Evolutionary conservation across 2,113 vertebrate genomes (phyloP).

Genomic region (Trachemys scripta): DNA sequence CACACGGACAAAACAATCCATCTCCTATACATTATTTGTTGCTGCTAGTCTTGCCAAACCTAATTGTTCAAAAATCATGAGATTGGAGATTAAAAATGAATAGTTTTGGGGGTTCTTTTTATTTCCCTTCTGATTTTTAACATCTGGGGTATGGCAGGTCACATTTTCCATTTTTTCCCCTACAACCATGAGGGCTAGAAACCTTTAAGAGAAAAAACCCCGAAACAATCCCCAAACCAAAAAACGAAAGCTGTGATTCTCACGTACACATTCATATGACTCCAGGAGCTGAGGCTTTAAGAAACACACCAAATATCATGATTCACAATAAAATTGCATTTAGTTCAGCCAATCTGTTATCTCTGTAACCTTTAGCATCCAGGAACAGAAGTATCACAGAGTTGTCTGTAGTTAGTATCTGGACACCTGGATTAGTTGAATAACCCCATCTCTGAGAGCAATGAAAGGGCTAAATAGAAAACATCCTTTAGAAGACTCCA

Average conservation of each 20-base stretch:
- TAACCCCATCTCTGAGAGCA: constrained; percentile 48
- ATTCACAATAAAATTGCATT: not conserved
- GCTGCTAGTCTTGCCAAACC: not conserved
- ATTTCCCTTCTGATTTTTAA: not conserved
- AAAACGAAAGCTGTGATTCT: not conserved
- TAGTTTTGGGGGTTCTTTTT: not conserved
- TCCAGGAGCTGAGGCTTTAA: not conserved
- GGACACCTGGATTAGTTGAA: constrained; percentile 48
- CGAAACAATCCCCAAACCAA: not conserved
- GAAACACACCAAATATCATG: not conserved
- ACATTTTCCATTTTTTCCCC: not conserved
- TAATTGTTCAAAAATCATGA: not conserved
- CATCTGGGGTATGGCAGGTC: not conserved
- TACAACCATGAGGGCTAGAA: not conserved
- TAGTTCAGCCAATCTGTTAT: constrained; percentile 17
- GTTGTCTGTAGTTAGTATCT: constrained; percentile 24
- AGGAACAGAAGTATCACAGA: not conserved
- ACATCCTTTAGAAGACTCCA: not conserved
- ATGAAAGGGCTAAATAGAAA: constrained; percentile 64
- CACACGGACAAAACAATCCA: not conserved
- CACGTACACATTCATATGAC: not conserved
- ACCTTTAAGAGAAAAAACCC: not conserved
- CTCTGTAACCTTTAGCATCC: constrained; percentile 43
- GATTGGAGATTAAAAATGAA: constrained; percentile 34
- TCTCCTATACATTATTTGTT: not conserved